A percentile compares a stretch with the other conserved stretches of the same genome.
phyloP scores from a whole-genome alignment of 2,888 invertebrate genomes.

The Ferrisia virgata region DNA sequence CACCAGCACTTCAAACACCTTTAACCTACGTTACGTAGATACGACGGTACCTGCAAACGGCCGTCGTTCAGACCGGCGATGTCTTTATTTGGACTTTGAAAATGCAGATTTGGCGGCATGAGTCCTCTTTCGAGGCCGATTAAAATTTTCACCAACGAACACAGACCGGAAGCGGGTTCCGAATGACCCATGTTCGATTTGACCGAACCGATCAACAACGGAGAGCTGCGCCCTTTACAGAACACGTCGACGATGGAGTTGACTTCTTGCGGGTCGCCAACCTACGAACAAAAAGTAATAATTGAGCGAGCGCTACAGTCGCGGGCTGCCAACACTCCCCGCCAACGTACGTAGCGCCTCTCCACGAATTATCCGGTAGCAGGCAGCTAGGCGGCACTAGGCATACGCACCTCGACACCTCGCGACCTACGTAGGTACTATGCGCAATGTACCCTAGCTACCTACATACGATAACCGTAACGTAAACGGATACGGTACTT shows the following conservation, averaged over 20 bases:
- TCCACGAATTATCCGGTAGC: not conserved
- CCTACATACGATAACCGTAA: too few species aligned
- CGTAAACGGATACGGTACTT: too few species aligned
- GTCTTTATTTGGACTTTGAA: conserved; percentile 77
- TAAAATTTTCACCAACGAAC: conserved; percentile 84
- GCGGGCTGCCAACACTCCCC: too few species aligned
- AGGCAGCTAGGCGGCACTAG: too few species aligned
- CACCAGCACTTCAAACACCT: too few species aligned
- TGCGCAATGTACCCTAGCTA: too few species aligned
- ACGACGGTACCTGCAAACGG: conserved; percentile 72
- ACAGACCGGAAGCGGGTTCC: conserved; percentile 88
- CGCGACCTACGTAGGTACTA: too few species aligned
- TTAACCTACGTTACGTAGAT: too few species aligned
- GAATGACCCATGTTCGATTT: conserved; percentile 99
- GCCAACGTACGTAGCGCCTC: too few species aligned
- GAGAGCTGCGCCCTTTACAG: conserved; percentile 66
- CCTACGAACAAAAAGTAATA: conserved; percentile 53
- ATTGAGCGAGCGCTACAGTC: not conserved
- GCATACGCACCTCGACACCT: too few species aligned
- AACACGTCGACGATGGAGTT: conserved; percentile 90
- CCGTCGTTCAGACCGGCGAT: conserved; percentile 90
- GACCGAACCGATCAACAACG: conserved; percentile 89
- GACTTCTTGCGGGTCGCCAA: conserved; percentile 97
- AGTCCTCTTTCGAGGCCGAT: conserved; percentile 88
- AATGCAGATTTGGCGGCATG: conserved; percentile 92